Base-by-base conservation (phyloP, 2,888 invertebrate genomes). In the Drosophila cognata region DNA sequence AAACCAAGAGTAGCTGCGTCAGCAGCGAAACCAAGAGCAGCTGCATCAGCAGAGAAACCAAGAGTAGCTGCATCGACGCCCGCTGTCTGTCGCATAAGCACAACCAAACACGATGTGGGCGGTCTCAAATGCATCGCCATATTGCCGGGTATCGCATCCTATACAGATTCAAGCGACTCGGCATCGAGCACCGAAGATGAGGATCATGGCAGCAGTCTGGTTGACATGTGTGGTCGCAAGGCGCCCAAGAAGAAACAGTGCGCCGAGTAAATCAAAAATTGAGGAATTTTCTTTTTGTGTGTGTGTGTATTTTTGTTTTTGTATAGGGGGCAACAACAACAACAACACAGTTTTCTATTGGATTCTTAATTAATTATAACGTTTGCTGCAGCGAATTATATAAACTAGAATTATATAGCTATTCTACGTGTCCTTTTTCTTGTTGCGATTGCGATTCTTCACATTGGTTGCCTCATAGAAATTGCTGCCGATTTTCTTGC, bases 391-490 rank as follows among this genome's bases (percentile, higher is more conserved):
- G 59, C 67, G 58, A 77, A 76, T 68, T 58, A 78, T 65, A 79
- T 72, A 80, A 69, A 53, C 77, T 88, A 88, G 73, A 69, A 56
- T n/a, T n/a, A n/a, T n/a, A n/a, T n/a, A n/a, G 33, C 61, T 21
- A 1, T 46, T 46, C 28, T 86, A 81, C 36, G 82, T 57, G 31
- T 91, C 91, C 72, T 84, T 94, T 85, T 95, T 96, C 91, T 95
- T 96, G 91, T 95, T 95, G 77, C 96, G 95, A 93, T 97, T 97
- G 82, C 96, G 95, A 93, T 98, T 98, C 92, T 98, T 98, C 61
- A 98, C 98, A 94, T 98, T 98, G 13, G 96, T 94, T 36, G 96
- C 95, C 94, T 97, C 97, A 93, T 98, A 98, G 92, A 98, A 98
- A 93, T 98, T 97, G 92, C 96, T 97, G 82, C 98, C 98, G 71